These are phyloP conservation scores for Solea senegalensis DNA, from an alignment of 2,113 vertebrate species.

Conservation along the genomic window DNA sequence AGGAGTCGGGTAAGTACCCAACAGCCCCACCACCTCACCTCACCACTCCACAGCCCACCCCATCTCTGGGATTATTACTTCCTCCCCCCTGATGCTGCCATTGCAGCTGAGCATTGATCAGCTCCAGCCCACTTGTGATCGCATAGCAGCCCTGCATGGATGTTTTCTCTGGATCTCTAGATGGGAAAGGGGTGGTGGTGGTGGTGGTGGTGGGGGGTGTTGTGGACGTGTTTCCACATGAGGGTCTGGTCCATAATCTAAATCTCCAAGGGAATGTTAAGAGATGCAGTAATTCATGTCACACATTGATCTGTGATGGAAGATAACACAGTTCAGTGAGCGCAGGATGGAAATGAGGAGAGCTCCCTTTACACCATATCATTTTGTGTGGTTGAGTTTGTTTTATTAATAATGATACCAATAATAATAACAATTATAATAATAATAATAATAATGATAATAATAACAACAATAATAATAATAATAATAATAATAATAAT, in stretches of 20 bases:
- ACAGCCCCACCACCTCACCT: not conserved
- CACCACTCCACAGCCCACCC: not conserved
- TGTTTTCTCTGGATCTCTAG: slow-evolving; percentile 38
- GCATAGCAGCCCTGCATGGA: slow-evolving; percentile 55
- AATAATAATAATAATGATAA: no score
- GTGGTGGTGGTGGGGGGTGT: no score
- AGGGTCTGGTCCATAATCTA: slow-evolving; percentile 47
- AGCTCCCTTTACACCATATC: slow-evolving; percentile 43
- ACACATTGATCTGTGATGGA: slow-evolving; percentile 71
- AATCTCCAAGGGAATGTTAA: slow-evolving; percentile 61
- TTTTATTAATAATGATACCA: no score
- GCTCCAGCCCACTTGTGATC: slow-evolving; percentile 64
- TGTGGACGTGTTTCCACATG: slow-evolving; percentile 39
- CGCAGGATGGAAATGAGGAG: slow-evolving; percentile 46
- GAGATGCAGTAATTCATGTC: slow-evolving; percentile 70
- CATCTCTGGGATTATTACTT: slow-evolving; percentile 41
- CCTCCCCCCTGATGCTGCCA: slow-evolving; percentile 66
- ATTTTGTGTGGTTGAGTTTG: slow-evolving; percentile 49
- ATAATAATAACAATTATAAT: no score
- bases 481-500: slow-evolving; percentile 9
- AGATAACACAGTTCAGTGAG: slow-evolving; percentile 58
- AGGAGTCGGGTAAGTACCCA: slow-evolving; percentile 91
- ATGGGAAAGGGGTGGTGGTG: slow-evolving; percentile 5
- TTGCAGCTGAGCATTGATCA: slow-evolving; percentile 72
- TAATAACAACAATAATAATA: not conserved